Percentiles rank a stretch among this genome's conserved stretches.
Evolutionary conservation across 2,797 vertebrate genomes (phyloP).

Genomic region (Crypturellus tataupa): DNA sequence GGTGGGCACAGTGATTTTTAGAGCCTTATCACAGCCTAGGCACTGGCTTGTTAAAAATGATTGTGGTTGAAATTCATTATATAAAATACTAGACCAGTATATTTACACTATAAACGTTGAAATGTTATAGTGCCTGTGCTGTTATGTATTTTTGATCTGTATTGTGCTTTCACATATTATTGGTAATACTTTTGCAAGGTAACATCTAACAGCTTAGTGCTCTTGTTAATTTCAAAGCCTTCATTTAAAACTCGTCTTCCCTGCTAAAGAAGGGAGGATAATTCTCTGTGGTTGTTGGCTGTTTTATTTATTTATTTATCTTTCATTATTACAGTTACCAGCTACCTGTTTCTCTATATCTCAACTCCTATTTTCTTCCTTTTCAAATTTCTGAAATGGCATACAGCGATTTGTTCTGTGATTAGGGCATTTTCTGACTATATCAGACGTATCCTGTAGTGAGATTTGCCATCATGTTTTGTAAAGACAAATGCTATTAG

Average conservation of each 20-base stretch:
- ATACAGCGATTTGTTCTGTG: background rate
- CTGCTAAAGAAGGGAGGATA: background rate
- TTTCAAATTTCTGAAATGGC: background rate
- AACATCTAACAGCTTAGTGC: background rate
- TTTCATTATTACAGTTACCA: constrained; percentile 10
- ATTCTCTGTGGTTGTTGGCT: background rate
- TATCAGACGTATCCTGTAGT: background rate
- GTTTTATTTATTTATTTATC: background rate
- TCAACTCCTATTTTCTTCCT: background rate
- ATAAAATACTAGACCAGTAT: background rate
- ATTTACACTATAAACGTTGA: background rate
- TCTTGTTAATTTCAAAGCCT: constrained; percentile 13
- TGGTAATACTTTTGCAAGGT: background rate
- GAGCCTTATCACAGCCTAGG: background rate
- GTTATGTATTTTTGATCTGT: background rate
- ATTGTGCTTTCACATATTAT: background rate
- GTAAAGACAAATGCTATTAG: background rate
- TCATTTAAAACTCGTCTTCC: constrained; percentile 10
- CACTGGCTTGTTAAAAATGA: background rate
- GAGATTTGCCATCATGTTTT: background rate
- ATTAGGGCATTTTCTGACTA: background rate
- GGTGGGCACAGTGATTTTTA: background rate
- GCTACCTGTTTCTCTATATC: background rate
- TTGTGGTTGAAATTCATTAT: background rate
- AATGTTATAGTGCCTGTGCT: background rate